These are phyloP conservation scores for Diaperis boleti DNA, from an alignment of 2,888 invertebrate species.

Conservation along the genomic window DNA sequence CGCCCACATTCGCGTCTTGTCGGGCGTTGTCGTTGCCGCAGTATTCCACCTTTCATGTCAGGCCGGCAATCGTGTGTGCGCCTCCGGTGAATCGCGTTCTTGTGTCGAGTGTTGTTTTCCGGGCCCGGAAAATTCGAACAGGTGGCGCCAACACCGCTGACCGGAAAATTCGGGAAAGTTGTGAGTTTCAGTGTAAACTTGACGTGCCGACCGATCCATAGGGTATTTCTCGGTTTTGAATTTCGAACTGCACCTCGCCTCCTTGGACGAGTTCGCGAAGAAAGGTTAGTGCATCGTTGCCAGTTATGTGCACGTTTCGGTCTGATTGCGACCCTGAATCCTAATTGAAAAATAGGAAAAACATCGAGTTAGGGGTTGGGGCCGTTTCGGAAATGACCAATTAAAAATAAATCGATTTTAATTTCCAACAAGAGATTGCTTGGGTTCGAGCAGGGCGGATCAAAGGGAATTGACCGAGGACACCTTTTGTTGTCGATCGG, in stretches of 20 bases:
- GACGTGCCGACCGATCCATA: too few relatives aligned
- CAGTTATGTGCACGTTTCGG: slow-evolving; percentile 8
- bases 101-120: slow-evolving; percentile 18
- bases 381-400: slow-evolving; percentile 11
- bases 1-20: slow-evolving; percentile 36
- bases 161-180: slow-evolving; percentile 3
- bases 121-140: slow-evolving; percentile 3
- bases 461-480: slow-evolving; percentile 22
- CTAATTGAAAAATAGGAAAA: slow-evolving; percentile 26
- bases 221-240: slow-evolving; percentile 25
- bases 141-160: background rate
- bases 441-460: slow-evolving; percentile 17
- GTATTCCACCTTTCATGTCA: slow-evolving; percentile 46
- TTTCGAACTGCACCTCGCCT: slow-evolving; percentile 31
- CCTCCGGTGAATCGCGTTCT: slow-evolving; percentile 23
- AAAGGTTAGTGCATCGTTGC: slow-evolving; percentile 42
- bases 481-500: slow-evolving; percentile 28
- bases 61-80: slow-evolving; percentile 43
- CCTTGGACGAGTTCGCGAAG: slow-evolving; percentile 23
- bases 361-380: background rate
- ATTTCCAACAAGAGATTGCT: slow-evolving; percentile 19
- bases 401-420: slow-evolving; percentile 31
- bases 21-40: slow-evolving; percentile 44
- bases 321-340: background rate
- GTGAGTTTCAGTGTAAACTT: slow-evolving; percentile 23